Conservation (phyloP, 2,113 vertebrate genomes). For the Chloropsis cyanopogon region DNA sequence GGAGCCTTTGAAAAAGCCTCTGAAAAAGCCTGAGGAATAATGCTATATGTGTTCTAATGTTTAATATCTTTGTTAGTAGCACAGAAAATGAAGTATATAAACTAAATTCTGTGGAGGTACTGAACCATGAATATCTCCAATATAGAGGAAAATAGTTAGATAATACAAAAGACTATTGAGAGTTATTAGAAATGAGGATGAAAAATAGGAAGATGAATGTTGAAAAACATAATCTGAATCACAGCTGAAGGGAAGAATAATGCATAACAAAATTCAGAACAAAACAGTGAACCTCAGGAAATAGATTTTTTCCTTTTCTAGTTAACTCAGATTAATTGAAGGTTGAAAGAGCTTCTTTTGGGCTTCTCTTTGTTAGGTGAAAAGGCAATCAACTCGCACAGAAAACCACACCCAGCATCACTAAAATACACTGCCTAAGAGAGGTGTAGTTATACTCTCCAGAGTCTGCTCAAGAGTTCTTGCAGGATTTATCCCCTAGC, state of each 20-base stretch:
- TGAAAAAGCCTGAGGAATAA: not conserved
- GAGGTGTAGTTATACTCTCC: not conserved
- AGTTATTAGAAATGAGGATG: not conserved
- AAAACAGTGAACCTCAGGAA: not conserved
- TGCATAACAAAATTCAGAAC: not conserved
- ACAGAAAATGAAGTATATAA: not conserved
- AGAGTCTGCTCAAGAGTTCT: not conserved
- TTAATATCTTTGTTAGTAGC: slow-evolving; percentile 18
- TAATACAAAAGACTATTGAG: not conserved
- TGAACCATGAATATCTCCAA: not conserved
- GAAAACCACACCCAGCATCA: not conserved
- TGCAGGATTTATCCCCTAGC: not conserved
- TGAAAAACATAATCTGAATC: not conserved
- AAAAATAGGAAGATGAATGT: not conserved
- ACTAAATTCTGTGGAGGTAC: not conserved
- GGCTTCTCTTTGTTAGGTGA: not conserved
- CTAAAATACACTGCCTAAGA: not conserved
- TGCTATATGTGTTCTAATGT: not conserved
- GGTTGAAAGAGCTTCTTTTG: not conserved
- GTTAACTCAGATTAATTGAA: not conserved
- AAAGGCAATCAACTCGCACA: not conserved
- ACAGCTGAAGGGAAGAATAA: not conserved
- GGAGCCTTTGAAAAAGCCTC: not conserved
- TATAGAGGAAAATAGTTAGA: not conserved
- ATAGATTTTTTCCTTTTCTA: not conserved